Base-by-base conservation (phyloP, 2,888 invertebrate genomes). In the Seira sanloemensis region DNA sequence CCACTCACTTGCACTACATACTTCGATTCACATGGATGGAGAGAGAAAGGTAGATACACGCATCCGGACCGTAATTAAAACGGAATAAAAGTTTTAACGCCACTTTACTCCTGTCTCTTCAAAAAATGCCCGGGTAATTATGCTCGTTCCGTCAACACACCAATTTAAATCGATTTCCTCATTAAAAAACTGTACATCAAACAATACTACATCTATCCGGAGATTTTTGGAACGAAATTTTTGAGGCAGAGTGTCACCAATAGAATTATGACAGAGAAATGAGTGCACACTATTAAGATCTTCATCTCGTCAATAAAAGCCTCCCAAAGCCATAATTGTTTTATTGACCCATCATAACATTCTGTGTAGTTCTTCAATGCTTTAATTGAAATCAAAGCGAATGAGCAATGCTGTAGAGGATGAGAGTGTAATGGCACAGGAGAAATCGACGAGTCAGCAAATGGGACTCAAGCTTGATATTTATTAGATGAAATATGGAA, bases 401-500 rank as follows among this genome's bases (percentile, higher is more conserved):
- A 50, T 50, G 50, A 50, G n/a, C 12, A n/a, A 50, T 50, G 12
- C n/a, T 18, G 16, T 50, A n/a, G n/a, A n/a, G 16, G 50, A 50
- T 50, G n/a, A 50, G n/a, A 50, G 50, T 12, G 2, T 18, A 12
- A 50, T 62, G 62, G 21, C 62, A 62, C 21, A 19, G 23, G 21
- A 58, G 62, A n/a, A 62, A 21, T 62, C 1, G 62, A 62, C 16
- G 62, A 62, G 19, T 62, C 62, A 62, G 19, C 21, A 21, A 62
- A 62, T 62, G n/a, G 62, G 12, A 21, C 62, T 4, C 62, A 62
- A 2, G 50, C 12, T 2, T 18, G 50, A 50, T 50, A 50, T 62
- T 23, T 62, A 62, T 21, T 23, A n/a, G 23, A 62, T 62, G 62
- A 62, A 62, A 62, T n/a, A 62, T 62, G 19, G 62, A 62, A 62